Evolutionary conservation across 2,888 invertebrate species (phyloP), one percentile per base, ranked within the genome.

Genomic region (Aphidoletes aphidimyza): DNA sequence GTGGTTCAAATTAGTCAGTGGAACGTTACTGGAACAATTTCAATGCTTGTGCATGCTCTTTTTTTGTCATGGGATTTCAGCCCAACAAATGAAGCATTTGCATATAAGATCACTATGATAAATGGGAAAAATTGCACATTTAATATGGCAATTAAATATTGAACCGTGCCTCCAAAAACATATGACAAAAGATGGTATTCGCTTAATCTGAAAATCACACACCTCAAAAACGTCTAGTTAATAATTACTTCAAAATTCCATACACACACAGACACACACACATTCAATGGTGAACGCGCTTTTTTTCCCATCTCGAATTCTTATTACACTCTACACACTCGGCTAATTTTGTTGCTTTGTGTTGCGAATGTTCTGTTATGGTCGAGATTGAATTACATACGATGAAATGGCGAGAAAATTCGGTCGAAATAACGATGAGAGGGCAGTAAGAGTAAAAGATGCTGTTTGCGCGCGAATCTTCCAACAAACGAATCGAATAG

Each of bases 361-460:
- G 34, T 69, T 69, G 34, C 26, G 69, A 11, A 69, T 69, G 19
- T 0, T 69, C 30, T 30, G 14, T 30, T 69, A 0, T 69, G 34
- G 69, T 14, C 69, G 34, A 69, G 69, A 69, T 69, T 69, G 69
- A 69, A 69, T 69, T 69, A 69, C 69, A n/a, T n/a, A 69, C 69
- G 69, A 30, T 69, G 26, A 11, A 30, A 69, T 30, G 1, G 30
- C 69, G 30, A 69, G 30, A 69, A 42, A 42, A 69, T 30, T 69
- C 30, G 17, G 30, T 30, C 30, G n/a, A 30, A 69, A 69, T 69
- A 30, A 69, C 69, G 69, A 54, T 54, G 22, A 54, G 54, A 54
- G 22, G 47, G 22, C 54, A 22, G 3, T 3, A 54, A 54, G n/a
- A n/a, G n/a, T n/a, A n/a, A n/a, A n/a, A n/a, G 6, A 22, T 47